Evolutionary conservation across 1,140 invertebrate species (phyloP), one percentile per base, ranked within the genome.

Genomic region (Sinonovacula constricta): DNA sequence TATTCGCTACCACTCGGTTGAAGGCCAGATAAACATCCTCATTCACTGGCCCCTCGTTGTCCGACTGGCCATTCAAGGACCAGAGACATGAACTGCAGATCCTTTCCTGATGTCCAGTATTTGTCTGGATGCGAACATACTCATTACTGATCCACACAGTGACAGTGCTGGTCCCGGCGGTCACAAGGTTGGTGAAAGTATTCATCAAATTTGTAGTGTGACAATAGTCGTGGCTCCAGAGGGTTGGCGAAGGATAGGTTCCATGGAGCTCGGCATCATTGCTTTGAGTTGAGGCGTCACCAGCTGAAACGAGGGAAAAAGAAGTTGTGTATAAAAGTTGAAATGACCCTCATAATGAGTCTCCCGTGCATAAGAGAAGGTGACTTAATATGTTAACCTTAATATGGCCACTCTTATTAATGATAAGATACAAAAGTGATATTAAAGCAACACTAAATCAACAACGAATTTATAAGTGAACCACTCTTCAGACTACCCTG

Each of bases 1-100:
- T 34, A 33, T 18, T 1, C 2, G 4, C 4, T 4, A 62, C 30
- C 4, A 62, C 59, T 22, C 59, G 28, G 30, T 62, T 62, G 18
- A 31, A 14, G 2, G 2, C 59, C 22, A 62, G 15, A 18, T 62
- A 62, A 4, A 62, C n/a, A 62, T 62, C 59, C 24, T 62, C 59
- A 34, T 62, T 62, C 1, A 62, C 10, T 22, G 56, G 56, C 2
- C 59, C 59, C 26, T 62, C 2, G 5, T 5, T 62, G 59, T 62
- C 59, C 10, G 28, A 7, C 30, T 33, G 30, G 30, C 59, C 59
- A 15, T 14, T 31, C 31, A 62, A 34, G 30, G 30, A 30, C 33
- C 22, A 62, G 14, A 62, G 7, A 33, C 59, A 62, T 2, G 3
- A 3, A n/a, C 26, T 4, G 36, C 59, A 62, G 26, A 33, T 18